These are phyloP conservation scores for Gymnobelideus leadbeateri DNA, from an alignment of 2,113 vertebrate genomes.

Conservation along the genomic window DNA sequence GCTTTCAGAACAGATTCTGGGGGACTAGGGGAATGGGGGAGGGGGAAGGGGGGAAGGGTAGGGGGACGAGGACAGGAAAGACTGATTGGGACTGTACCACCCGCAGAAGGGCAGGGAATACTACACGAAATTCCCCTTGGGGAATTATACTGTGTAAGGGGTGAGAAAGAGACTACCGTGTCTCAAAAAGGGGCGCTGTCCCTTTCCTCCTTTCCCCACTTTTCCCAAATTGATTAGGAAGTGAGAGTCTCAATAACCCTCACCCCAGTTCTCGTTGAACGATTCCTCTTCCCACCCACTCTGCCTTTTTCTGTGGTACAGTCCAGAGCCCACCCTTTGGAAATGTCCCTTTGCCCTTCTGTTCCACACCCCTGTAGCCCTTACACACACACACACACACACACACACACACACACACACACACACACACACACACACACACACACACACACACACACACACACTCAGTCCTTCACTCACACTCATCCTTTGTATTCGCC, in stretches of 20 bases:
- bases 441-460: no score
- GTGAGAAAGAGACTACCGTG: conserved; percentile 46
- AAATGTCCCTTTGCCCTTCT: conserved; percentile 58
- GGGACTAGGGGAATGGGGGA: background rate
- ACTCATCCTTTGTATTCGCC: conserved; percentile 51
- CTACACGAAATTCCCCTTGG: background rate
- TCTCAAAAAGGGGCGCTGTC: conserved; percentile 34
- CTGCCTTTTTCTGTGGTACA: conserved; percentile 64
- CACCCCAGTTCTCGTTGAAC: background rate
- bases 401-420: background rate
- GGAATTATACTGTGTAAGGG: background rate
- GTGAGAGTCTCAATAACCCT: background rate
- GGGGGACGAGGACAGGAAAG: background rate
- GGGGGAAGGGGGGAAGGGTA: accelerated
- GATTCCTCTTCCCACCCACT: background rate
- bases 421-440: background rate
- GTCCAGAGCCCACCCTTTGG: conserved; percentile 76
- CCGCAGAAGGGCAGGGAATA: conserved; percentile 42
- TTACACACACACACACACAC: background rate
- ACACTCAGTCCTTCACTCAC: background rate
- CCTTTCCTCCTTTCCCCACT: conserved; percentile 37
- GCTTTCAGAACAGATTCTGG: background rate
- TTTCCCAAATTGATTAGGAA: background rate
- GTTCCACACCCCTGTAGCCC: background rate
- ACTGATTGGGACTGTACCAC: conserved; percentile 70